Base-by-base conservation (phyloP, 2,888 invertebrate species). In the Pelosia muscerda region DNA sequence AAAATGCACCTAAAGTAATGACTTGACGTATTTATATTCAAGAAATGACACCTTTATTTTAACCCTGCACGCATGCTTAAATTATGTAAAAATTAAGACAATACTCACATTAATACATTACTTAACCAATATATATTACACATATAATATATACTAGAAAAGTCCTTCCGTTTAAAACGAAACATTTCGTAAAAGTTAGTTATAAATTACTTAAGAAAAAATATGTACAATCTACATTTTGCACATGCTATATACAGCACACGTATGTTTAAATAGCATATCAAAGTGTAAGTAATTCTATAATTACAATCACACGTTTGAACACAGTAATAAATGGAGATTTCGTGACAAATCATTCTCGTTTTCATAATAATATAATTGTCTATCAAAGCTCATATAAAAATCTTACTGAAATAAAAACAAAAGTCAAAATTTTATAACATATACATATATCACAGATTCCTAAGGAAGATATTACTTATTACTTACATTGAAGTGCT, bases 401-500 rank as follows among this genome's bases (percentile, higher is more conserved):
- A 81, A 84, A 76, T 75, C 77, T 84, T 78, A 82, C 68, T 75
- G 73, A 84, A 85, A 86, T 84, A 87, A 88, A 87, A 85, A 86
- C 83, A 86, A 86, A 86, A 85, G 85, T 83, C 83, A 83, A 86
- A 84, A 81, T 85, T 84, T 84, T 78, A 80, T 84, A 83, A 89
- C 87, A 89, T 49, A 49, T 84, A 86, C 86, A 87, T 88, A 92
- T 94, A 94, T 94, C 94, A 94, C 94, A 94, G 94, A 91, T 92
- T 90, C 90, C 93, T 89, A 92, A 87, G 91, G 92, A 92, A 93
- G 91, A 91, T 91, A 88, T 90, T 86, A 88, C 82, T 84, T 79
- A 83, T 87, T 85, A 86, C 86, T 88, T 86, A 83, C 84, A 76
- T 86, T 87, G 89, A 92, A 92, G 92, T 92, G 90, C 86, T 86